These are phyloP conservation scores for Anthonomus grandis DNA, from an alignment of 1,140 invertebrate genomes.

Conservation along the genomic window DNA sequence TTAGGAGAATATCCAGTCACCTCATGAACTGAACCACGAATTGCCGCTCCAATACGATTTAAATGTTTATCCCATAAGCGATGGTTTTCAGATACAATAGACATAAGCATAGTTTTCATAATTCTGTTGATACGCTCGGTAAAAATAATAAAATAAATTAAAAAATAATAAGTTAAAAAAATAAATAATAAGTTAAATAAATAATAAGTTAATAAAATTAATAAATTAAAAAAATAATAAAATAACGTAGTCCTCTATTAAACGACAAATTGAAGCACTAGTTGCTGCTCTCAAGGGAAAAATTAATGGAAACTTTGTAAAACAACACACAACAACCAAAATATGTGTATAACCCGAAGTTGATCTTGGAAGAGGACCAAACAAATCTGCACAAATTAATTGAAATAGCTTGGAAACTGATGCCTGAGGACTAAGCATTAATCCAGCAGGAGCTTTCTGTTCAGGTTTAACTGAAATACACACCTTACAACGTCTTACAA, in stretches of 20 bases:
- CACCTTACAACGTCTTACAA: conserved; percentile 32
- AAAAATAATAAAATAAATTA: conserved; percentile 29
- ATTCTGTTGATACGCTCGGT: conserved; percentile 31
- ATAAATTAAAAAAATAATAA: conserved; percentile 11
- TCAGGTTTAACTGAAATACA: conserved; percentile 37
- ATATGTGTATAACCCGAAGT: conserved; percentile 39
- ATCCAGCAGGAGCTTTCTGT: conserved; percentile 28
- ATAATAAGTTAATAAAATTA: conserved; percentile 6
- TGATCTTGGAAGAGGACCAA: conserved; percentile 39
- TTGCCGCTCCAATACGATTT: conserved; percentile 20
- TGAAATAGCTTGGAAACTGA: conserved; percentile 32
- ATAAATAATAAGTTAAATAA: too few species aligned
- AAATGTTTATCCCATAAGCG: conserved; percentile 25
- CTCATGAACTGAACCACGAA: conserved; percentile 20
- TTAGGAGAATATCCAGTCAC: conserved; percentile 34
- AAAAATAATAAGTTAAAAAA: conserved; percentile 22
- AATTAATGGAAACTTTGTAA: conserved; percentile 36
- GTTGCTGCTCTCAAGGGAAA: conserved; percentile 16
- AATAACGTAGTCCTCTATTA: conserved; percentile 25
- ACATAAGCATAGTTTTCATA: conserved; percentile 31
- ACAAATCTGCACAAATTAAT: conserved; percentile 35
- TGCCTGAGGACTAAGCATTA: conserved; percentile 32
- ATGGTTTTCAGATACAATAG: conserved; percentile 28
- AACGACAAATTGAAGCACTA: conserved; percentile 18
- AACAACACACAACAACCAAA: conserved; percentile 42